These are phyloP conservation scores for Heterochromis multidens DNA, from an alignment of 2,113 vertebrate species.

Conservation along the genomic window DNA sequence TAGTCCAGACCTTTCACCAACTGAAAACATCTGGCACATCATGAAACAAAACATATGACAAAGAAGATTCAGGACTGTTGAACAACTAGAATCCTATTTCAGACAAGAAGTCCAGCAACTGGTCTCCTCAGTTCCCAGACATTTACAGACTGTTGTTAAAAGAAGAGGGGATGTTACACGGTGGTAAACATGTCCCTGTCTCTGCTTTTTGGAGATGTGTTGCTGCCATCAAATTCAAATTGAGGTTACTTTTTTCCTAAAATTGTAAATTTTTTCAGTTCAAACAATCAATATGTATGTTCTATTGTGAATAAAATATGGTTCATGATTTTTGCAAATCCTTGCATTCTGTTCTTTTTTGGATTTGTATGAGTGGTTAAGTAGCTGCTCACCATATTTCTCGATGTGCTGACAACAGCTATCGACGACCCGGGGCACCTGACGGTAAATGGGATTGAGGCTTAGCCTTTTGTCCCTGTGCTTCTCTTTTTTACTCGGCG, in stretches of 20 bases:
- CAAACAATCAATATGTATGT: background rate
- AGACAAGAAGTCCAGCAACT: background rate
- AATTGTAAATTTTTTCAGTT: background rate
- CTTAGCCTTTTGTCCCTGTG: constrained; percentile 93
- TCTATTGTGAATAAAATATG: background rate
- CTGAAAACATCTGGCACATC: background rate
- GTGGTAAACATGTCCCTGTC: background rate
- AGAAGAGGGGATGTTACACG: background rate
- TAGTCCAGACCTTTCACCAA: background rate
- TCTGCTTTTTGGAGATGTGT: background rate
- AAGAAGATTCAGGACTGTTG: background rate
- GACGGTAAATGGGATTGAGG: constrained; percentile 96
- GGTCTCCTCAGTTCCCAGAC: background rate
- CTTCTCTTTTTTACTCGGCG: constrained; percentile 92
- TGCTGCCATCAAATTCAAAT: background rate
- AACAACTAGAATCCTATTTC: background rate
- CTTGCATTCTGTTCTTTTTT: background rate
- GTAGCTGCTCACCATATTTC: constrained; percentile 84
- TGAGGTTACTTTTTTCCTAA: background rate
- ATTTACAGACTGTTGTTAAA: background rate
- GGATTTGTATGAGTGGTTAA: background rate
- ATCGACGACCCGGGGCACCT: constrained; percentile 95
- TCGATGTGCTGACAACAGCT: constrained; percentile 98
- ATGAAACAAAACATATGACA: background rate
- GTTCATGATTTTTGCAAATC: background rate